Conservation (phyloP, 30 jellyfish, hydroid and myxozoan species). For the Aurelia aurita complex sp. Pacific region DNA sequence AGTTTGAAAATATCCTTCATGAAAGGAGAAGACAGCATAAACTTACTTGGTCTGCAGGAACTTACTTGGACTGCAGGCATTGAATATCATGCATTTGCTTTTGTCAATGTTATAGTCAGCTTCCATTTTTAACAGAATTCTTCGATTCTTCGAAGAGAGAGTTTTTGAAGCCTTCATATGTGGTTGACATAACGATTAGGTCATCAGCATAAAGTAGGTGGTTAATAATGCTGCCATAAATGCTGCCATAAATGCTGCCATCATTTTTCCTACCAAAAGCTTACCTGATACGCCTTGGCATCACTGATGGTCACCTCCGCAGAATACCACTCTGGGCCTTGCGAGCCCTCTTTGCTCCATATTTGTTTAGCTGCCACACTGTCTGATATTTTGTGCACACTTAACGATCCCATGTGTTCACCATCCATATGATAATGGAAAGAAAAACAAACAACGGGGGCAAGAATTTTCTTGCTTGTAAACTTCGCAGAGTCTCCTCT, state of each 20-base stretch:
- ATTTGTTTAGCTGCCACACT: constrained; percentile 7
- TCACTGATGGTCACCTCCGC: constrained; percentile 61
- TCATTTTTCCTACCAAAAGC: neutral
- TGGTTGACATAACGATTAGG: too few relatives aligned
- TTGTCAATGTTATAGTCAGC: neutral
- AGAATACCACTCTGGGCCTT: constrained; percentile 73
- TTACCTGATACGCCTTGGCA: constrained; percentile 54
- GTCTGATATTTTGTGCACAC: constrained; percentile 4
- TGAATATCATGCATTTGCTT: too few relatives aligned
- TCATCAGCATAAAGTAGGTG: too few relatives aligned
- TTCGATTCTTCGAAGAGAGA: too few relatives aligned
- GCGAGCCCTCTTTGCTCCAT: constrained; percentile 85
- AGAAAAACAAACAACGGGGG: constrained; percentile 61
- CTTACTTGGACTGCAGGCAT: too few relatives aligned
- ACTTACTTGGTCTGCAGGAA: too few relatives aligned
- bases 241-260: too few relatives aligned
- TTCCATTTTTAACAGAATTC: neutral
- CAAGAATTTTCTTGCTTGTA: constrained; percentile 54
- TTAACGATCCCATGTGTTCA: constrained; percentile 26
- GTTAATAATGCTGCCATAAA: too few relatives aligned
- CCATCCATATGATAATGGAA: constrained; percentile 92
- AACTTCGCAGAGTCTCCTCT: constrained; percentile 53
- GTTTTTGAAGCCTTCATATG: too few relatives aligned
- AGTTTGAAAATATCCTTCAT: too few relatives aligned
- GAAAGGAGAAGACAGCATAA: too few relatives aligned